Percentiles rank a stretch among this genome's conserved stretches.
phyloP scores from a whole-genome alignment of 2,113 vertebrate species.

The Gasterosteus aculeatus region DNA sequence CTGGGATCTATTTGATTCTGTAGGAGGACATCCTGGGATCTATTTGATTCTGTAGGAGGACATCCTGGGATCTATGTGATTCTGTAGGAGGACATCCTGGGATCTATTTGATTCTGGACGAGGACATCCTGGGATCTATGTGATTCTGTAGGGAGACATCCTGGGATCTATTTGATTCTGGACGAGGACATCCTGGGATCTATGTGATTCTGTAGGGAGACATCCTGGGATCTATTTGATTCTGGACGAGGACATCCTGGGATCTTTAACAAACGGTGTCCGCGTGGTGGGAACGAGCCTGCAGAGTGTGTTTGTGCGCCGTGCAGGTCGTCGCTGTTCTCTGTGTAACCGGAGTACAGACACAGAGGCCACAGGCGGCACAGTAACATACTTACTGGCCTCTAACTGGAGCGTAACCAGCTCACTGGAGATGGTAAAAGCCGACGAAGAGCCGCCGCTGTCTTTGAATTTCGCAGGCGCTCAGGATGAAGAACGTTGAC shows the following conservation, averaged over 20 bases:
- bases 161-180: too few relatives aligned
- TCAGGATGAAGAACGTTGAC: neutral
- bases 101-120: too few relatives aligned
- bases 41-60: too few relatives aligned
- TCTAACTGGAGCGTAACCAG: slow-evolving; percentile 57
- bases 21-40: too few relatives aligned
- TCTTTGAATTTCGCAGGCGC: slow-evolving; percentile 1
- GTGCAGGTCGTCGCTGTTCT: slow-evolving; percentile 40
- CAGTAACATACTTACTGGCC: slow-evolving; percentile 66
- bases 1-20: neutral
- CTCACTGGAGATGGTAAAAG: slow-evolving; percentile 54
- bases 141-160: too few relatives aligned
- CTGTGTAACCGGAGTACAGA: slow-evolving; percentile 64
- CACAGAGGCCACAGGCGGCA: slow-evolving; percentile 37
- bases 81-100: too few relatives aligned
- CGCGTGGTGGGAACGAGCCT: neutral
- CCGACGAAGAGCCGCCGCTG: slow-evolving; percentile 26
- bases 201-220: too few relatives aligned
- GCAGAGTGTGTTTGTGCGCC: neutral
- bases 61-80: too few relatives aligned
- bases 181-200: too few relatives aligned
- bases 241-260: neutral
- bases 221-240: too few relatives aligned
- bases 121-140: too few relatives aligned
- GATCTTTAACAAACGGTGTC: too few relatives aligned